Evolutionary conservation across 2,888 invertebrate species (phyloP).

Genomic region (Cistogaster globosa): DNA sequence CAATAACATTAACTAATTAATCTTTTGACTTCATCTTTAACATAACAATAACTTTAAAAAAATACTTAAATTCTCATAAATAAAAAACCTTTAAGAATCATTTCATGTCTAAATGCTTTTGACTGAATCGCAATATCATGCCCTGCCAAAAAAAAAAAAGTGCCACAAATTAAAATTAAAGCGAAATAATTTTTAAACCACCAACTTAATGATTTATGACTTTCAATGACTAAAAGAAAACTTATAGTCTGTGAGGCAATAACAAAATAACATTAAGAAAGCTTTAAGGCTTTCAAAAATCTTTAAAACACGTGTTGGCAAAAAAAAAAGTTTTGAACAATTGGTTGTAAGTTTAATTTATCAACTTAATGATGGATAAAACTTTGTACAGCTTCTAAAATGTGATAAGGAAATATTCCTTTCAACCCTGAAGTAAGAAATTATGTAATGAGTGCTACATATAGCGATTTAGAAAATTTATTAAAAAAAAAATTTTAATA

Average conservation of each 20-base stretch:
- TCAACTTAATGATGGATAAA: too few species aligned
- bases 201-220: slow-evolving; percentile 61
- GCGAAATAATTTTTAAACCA: slow-evolving; percentile 46
- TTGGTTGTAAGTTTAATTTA: too few species aligned
- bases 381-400: too few species aligned
- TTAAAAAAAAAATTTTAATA: too few species aligned
- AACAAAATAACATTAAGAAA: slow-evolving; percentile 29
- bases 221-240: slow-evolving; percentile 48
- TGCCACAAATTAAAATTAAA: slow-evolving; percentile 56
- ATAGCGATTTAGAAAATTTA: too few species aligned
- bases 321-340: neutral
- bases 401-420: too few species aligned
- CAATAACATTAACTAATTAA: slow-evolving; percentile 50
- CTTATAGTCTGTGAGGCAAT: slow-evolving; percentile 1
- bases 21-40: slow-evolving; percentile 42
- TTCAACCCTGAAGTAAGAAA: too few species aligned
- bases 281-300: neutral
- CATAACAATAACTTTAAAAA: slow-evolving; percentile 17
- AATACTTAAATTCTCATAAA: neutral
- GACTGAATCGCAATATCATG: neutral
- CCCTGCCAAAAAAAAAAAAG: slow-evolving; percentile 19
- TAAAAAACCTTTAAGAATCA: neutral
- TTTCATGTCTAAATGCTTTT: neutral
- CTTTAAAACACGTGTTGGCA: neutral
- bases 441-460: too few species aligned